A percentile compares a stretch with the other conserved stretches of the same genome.
phyloP scores from a whole-genome alignment of 2,113 vertebrate genomes.

The Etia nguti region DNA sequence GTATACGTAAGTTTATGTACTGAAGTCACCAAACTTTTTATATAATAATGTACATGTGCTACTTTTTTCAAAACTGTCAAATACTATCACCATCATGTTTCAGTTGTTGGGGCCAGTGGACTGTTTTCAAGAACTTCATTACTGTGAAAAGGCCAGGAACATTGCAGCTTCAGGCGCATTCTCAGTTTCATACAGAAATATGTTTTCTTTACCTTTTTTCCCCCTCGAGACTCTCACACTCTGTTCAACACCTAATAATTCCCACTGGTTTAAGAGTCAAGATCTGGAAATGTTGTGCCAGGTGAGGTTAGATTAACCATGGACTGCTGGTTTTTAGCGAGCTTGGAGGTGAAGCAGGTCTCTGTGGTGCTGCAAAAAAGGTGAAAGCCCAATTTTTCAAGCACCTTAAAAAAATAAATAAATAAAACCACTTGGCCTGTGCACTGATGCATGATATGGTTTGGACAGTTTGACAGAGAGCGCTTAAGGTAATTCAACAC shows the following conservation, averaged over 20 bases:
- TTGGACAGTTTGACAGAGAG: background rate
- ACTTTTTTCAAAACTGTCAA: background rate
- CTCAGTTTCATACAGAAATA: background rate
- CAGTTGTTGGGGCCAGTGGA: background rate
- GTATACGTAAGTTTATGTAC: background rate
- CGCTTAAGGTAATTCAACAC: slow-evolving; percentile 15
- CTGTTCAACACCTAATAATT: background rate
- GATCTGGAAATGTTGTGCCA: background rate
- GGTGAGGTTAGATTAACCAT: background rate
- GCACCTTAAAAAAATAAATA: background rate
- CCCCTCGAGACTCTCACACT: background rate
- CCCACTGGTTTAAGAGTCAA: background rate
- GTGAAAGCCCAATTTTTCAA: background rate
- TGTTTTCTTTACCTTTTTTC: background rate
- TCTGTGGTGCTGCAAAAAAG: background rate
- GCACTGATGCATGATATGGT: background rate
- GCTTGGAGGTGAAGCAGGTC: background rate
- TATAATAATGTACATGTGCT: background rate
- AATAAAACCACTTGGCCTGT: background rate
- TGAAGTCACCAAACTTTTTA: background rate
- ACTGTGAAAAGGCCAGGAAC: background rate
- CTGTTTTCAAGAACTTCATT: rapidly evolving
- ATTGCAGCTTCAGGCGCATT: background rate
- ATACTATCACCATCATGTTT: background rate
- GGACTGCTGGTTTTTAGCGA: background rate